Conservation (phyloP, 2,113 vertebrate genomes). For the Notechis scutatus region DNA sequence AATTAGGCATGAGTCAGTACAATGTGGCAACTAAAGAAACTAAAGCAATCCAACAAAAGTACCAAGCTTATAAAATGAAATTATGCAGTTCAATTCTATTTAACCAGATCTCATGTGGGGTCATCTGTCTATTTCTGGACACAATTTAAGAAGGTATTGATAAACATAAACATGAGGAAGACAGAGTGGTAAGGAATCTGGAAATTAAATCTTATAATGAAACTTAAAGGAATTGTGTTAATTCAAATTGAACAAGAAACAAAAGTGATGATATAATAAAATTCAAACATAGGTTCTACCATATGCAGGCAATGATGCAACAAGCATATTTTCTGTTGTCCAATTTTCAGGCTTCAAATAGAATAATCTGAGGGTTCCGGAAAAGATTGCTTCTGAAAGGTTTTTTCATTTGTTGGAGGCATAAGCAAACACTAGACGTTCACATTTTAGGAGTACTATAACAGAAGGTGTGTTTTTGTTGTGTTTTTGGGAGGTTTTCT, state of each 20-base stretch:
- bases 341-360: not conserved
- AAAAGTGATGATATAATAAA: not conserved
- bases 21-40: not conserved
- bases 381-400: not conserved
- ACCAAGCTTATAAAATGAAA: not conserved
- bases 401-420: not conserved
- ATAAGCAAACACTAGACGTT: not conserved
- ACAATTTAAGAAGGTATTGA: not conserved
- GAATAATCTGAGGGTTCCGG: not conserved
- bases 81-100: not conserved
- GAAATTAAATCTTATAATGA: not conserved
- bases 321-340: not conserved
- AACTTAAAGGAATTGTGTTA: not conserved
- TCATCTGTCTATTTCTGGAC: not conserved
- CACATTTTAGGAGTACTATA: not conserved
- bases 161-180: not conserved
- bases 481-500: not conserved
- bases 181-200: not conserved
- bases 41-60: not conserved
- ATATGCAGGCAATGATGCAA: not conserved
- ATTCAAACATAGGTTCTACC: not conserved
- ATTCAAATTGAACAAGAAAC: not conserved
- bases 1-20: not conserved
- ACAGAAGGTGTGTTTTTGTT: not conserved
- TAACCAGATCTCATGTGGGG: not conserved